A percentile compares a stretch with the other conserved stretches of the same genome.
phyloP scores from a whole-genome alignment of 2,113 vertebrate species.

The Cyprinodon variegatus region DNA sequence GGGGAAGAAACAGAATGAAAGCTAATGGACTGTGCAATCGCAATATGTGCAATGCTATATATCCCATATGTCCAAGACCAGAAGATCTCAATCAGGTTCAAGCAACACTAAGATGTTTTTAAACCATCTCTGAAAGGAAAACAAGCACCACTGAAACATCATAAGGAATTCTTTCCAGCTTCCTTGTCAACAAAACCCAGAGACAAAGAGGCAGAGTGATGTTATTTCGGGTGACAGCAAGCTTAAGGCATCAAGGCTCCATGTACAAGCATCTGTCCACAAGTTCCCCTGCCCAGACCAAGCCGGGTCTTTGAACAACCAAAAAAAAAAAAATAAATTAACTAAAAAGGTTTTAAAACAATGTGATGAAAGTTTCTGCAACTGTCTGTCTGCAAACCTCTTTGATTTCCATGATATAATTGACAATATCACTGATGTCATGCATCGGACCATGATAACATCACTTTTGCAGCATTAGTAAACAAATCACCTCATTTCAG shows the following conservation, averaged over 20 bases:
- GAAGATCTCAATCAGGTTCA: constrained; percentile 33
- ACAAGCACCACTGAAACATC: neutral
- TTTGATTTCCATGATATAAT: constrained; percentile 6
- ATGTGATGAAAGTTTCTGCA: neutral
- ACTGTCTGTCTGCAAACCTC: constrained; percentile 8
- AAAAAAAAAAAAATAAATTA: constrained; percentile 13
- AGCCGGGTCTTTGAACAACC: neutral
- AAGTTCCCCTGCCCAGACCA: constrained; percentile 15
- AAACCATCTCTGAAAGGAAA: constrained; percentile 7
- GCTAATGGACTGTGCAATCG: constrained; percentile 47
- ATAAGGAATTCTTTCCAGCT: constrained; percentile 17
- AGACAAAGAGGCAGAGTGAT: constrained; percentile 13
- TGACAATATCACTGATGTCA: constrained; percentile 22
- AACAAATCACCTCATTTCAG: neutral
- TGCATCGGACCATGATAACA: neutral
- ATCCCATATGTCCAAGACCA: constrained; percentile 47
- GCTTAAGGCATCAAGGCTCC: constrained; percentile 30
- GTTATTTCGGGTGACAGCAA: constrained; percentile 42
- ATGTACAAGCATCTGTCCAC: constrained; percentile 41
- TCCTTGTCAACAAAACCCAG: constrained; percentile 12
- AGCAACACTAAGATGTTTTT: constrained; percentile 5
- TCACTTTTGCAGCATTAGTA: neutral
- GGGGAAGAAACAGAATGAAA: constrained; percentile 26
- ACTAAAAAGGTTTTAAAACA: constrained; percentile 28
- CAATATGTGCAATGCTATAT: constrained; percentile 49